Percentiles rank a stretch among this genome's conserved stretches.
Conservation (phyloP, 2,797 vertebrate genomes). For the Esox masquinongy region DNA sequence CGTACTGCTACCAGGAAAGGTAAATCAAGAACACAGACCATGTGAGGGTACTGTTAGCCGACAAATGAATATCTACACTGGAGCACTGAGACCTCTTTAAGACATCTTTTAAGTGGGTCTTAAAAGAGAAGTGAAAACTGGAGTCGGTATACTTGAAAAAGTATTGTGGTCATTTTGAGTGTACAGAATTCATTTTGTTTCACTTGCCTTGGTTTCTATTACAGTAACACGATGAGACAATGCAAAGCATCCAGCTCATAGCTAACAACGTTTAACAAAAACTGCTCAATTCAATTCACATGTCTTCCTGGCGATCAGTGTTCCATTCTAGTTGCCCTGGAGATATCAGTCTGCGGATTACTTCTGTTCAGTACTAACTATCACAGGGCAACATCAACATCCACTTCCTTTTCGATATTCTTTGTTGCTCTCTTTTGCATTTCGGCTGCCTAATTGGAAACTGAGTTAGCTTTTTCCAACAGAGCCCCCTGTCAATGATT, state of each 20-base stretch:
- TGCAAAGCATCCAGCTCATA: slow-evolving; percentile 20
- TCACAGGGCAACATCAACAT: slow-evolving; percentile 3
- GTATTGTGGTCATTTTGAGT: background rate
- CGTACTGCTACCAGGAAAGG: background rate
- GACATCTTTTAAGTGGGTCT: background rate
- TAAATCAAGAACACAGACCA: background rate
- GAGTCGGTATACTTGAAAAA: background rate
- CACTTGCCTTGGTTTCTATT: background rate
- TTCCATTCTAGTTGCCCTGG: background rate
- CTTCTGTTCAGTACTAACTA: background rate
- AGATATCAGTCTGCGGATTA: background rate
- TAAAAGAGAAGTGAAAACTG: background rate
- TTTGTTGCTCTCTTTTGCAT: slow-evolving; percentile 23
- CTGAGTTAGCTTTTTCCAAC: slow-evolving; percentile 6
- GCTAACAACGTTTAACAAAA: background rate
- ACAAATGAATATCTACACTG: background rate
- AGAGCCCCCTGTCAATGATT: slow-evolving; percentile 32
- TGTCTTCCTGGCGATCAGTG: slow-evolving; percentile 8
- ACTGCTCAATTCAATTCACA: slow-evolving; percentile 20
- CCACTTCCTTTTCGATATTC: slow-evolving; percentile 5
- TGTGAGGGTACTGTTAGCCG: background rate
- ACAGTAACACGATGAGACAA: background rate
- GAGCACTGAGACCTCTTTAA: background rate
- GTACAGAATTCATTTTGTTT: background rate
- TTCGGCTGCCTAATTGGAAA: slow-evolving; percentile 11